Base-by-base conservation (phyloP, 2,113 vertebrate species). In the Martes martes region DNA sequence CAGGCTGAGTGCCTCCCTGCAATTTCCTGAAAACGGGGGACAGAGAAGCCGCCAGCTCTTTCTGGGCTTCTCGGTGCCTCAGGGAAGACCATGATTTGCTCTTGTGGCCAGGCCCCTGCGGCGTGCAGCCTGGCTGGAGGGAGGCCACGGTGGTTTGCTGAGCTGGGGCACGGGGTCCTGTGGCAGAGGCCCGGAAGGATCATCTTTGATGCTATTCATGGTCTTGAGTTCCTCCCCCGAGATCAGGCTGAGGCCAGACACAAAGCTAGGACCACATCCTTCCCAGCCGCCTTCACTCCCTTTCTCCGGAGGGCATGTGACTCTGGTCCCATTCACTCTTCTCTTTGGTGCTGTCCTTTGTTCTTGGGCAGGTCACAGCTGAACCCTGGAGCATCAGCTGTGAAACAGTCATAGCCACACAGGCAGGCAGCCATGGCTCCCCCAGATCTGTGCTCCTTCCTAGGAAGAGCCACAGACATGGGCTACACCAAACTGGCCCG, bases 11-110 rank as follows among this genome's bases (percentile, higher is more conserved):
- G 7, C 45, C 11, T 18, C 73, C 2, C 4, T 91, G 80, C 88
- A 85, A 95, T 97, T 97, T 88, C 78, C 94, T 96, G 55, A 97
- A 96, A 81, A 78, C 6, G 36, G 82, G 90, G 65, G 33, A 81
- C 52, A 1, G 0, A 55, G 89, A 79, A 94, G 96, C 86, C 6
- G 6, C 93, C 74, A 18, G 36, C 19, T 47, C 55, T 80, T 52
- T 4, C 33, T 18, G 11, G 78, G 73, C 14, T 91, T 92, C 71
- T 63, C 73, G 57, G 50, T 1, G 11, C 36, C 50, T 61, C 10
- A 3, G 65, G 63, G 65, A 92, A 92, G n/a, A 73, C 81, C 9
- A 7, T 26, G 23, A 18, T 23, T 1, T 0, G n/a, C 26, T 26
- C 1, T 55, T 33, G 42, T 4, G 71, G 81, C 45, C 2, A 4